Evolutionary conservation across 2,888 invertebrate genomes (phyloP), one percentile per base, ranked within the genome.

Genomic region (Caradrina kadenii): DNA sequence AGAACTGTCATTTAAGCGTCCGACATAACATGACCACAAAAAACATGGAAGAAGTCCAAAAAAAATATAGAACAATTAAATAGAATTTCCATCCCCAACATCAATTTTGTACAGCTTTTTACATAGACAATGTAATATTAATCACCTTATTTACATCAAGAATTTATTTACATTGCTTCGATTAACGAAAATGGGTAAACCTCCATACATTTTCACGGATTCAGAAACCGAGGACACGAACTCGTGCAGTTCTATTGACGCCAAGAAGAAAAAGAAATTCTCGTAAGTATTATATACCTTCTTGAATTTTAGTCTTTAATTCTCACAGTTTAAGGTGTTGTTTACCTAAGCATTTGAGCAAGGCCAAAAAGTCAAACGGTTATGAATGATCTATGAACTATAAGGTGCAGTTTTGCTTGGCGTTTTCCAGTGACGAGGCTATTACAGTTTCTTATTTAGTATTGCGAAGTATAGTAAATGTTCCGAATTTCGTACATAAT

Each of bases 211-310:
- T 2, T 89, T 85, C 62, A 88, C 89, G 0, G 93, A 92, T 21
- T 90, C 93, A 0, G 92, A 91, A 31, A 89, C 91, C 0, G 92
- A 92, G 21, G 90, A 89, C 6, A 88, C 91, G 0, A 70, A 70
- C 45, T 89, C 88, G 0, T 69, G 69, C 48, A 91, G 91, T 54
- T 92, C 93, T 0, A 63, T 84, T 0, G 92, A 92, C n/a, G 89
- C 87, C 0, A 92, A 91, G 72, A 91, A 92, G 68, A 93, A 91
- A 74, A 91, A 89, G 59, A 90, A 84, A 54, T 87, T 90, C 21
- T 92, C 91, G 92, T 92, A 62, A 88, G 91, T 89, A 71, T 55
- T n/a, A 17, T 42, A 13, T 39, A 2, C 13, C 35, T 39, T 39
- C 13, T 11, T 13, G 3, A 13, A 39, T 13, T 39, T 39, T 2